phyloP scores from a whole-genome alignment of 2,888 invertebrate genomes.

The Xylota sylvarum region DNA sequence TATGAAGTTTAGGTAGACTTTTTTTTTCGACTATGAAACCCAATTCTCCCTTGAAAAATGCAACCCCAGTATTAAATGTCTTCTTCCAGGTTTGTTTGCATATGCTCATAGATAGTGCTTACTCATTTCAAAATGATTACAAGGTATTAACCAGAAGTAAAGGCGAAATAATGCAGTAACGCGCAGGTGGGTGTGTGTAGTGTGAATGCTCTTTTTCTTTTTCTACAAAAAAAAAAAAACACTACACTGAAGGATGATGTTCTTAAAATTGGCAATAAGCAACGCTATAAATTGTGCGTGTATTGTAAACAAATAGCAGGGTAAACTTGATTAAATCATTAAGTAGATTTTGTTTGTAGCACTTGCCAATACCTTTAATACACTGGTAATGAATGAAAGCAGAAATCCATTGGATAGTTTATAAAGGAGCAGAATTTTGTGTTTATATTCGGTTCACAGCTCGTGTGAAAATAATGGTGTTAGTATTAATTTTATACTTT shows the following conservation, averaged over 20 bases:
- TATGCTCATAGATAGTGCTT: neutral
- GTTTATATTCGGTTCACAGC: constrained; percentile 30
- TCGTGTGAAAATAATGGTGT: constrained; percentile 37
- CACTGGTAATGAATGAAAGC: constrained; percentile 38
- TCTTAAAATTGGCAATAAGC: constrained; percentile 48
- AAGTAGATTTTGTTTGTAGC: constrained; percentile 23
- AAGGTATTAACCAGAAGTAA: constrained; percentile 5
- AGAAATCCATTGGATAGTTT: constrained; percentile 28
- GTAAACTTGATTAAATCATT: constrained; percentile 41
- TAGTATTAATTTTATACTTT: constrained; percentile 35
- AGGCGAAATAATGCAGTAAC: constrained; percentile 39
- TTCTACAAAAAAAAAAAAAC: neutral
- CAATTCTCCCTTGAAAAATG: constrained; percentile 30
- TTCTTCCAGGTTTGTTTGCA: constrained; percentile 34
- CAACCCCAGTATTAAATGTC: constrained; percentile 38
- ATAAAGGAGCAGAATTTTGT: constrained; percentile 28
- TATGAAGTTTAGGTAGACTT: neutral
- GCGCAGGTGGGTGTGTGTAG: constrained; percentile 43
- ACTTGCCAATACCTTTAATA: neutral
- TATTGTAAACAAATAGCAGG: constrained; percentile 27
- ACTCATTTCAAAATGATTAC: constrained; percentile 7
- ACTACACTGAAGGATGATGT: constrained; percentile 32
- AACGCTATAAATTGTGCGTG: constrained; percentile 48
- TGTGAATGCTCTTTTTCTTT: constrained; percentile 28
- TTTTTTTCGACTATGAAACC: constrained; percentile 23